Conservation (phyloP, 2,113 vertebrate genomes). For the Pseudolaguvia tuberculata region DNA sequence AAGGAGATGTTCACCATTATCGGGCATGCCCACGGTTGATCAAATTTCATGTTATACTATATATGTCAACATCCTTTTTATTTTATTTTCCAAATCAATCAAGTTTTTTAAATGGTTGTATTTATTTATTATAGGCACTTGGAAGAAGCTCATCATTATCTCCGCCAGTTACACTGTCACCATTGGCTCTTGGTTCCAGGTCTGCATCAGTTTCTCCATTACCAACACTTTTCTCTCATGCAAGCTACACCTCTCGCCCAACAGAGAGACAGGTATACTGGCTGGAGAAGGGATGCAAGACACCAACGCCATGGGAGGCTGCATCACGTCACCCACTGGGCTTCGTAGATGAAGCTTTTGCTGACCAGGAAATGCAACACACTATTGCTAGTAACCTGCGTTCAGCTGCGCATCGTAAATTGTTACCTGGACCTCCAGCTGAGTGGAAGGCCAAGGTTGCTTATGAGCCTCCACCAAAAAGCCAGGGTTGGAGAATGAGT, state of each 20-base stretch:
- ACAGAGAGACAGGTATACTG: conserved; percentile 55
- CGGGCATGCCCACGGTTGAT: background rate
- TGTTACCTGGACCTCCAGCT: conserved; percentile 69
- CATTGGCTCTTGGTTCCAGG: conserved; percentile 54
- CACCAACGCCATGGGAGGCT: conserved; percentile 86
- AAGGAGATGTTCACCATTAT: no score
- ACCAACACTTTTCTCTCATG: conserved; percentile 59
- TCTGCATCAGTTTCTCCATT: conserved; percentile 62
- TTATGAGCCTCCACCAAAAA: conserved; percentile 57
- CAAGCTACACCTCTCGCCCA: conserved; percentile 50
- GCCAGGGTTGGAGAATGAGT: conserved; percentile 40
- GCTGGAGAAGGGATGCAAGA: conserved; percentile 67
- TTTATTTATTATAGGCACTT: conserved; percentile 56
- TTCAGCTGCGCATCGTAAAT: conserved; percentile 82
- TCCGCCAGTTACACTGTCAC: conserved; percentile 68
- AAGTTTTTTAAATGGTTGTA: conserved; percentile 50
- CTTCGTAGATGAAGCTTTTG: conserved; percentile 86
- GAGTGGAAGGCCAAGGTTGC: conserved; percentile 77
- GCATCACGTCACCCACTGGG: conserved; percentile 83
- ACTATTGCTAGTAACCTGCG: conserved; percentile 76
- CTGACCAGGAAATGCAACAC: conserved; percentile 75
- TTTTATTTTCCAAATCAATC: no score
- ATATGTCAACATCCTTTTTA: background rate
- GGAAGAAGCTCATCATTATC: conserved; percentile 73
- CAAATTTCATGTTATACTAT: background rate